Conservation (phyloP, 2,797 vertebrate species). For the Girardinus metallicus region DNA sequence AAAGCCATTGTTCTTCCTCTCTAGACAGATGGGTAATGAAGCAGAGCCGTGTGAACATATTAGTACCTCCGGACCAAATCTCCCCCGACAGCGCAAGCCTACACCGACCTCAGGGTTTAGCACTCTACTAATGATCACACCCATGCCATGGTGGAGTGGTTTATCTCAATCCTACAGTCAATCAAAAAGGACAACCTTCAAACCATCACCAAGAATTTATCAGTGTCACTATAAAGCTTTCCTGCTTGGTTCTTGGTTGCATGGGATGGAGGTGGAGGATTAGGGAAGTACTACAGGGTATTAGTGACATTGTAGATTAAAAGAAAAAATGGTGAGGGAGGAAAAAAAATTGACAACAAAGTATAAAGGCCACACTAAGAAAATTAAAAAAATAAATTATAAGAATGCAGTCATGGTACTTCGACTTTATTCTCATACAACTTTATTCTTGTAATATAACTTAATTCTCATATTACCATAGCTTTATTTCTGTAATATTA, state of each 20-base stretch:
- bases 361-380: no score
- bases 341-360: background rate
- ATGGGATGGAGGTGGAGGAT: conserved; percentile 13
- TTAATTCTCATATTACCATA: no score
- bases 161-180: conserved; percentile 53
- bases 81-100: conserved; percentile 63
- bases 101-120: conserved; percentile 57
- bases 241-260: conserved; percentile 31
- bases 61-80: conserved; percentile 59
- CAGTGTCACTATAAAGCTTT: conserved; percentile 27
- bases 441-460: no score
- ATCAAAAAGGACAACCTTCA: conserved; percentile 46
- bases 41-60: conserved; percentile 63
- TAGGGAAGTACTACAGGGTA: background rate
- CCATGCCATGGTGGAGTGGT: conserved; percentile 40
- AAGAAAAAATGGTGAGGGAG: background rate
- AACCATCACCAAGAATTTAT: conserved; percentile 35
- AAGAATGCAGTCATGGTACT: no score
- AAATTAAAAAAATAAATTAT: no score
- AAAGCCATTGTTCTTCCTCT: conserved; percentile 54
- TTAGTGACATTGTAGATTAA: background rate
- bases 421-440: no score
- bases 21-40: conserved; percentile 74
- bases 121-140: conserved; percentile 62
- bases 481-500: no score